Conservation (phyloP, 2,113 vertebrate genomes). For the Lepus europaeus region DNA sequence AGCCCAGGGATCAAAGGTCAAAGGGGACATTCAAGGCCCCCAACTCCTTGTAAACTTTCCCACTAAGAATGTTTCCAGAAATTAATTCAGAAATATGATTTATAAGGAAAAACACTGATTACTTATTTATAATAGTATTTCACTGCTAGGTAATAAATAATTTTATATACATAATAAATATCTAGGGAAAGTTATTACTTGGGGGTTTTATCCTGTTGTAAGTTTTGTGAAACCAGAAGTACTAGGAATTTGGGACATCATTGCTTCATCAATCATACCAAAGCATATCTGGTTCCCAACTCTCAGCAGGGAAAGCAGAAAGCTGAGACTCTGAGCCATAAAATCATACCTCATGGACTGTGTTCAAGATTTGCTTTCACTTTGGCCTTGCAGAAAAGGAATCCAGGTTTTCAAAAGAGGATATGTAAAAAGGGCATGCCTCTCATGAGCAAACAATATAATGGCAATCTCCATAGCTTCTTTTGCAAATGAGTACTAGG, state of each 20-base stretch:
- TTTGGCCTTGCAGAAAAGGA: neutral
- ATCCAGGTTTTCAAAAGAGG: neutral
- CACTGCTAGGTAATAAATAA: constrained; percentile 30
- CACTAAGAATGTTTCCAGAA: constrained; percentile 45
- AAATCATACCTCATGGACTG: neutral
- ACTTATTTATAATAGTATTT: neutral
- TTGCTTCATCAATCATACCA: neutral
- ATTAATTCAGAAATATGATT: constrained; percentile 40
- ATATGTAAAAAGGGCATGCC: neutral
- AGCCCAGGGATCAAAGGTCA: constrained; percentile 59
- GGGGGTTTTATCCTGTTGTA: neutral
- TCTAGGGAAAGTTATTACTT: constrained; percentile 23
- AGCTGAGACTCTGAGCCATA: neutral
- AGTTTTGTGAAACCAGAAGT: constrained; percentile 14
- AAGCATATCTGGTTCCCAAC: neutral
- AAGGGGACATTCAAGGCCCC: neutral
- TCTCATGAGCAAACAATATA: constrained; percentile 29
- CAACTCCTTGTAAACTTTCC: constrained; percentile 73
- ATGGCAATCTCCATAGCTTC: constrained; percentile 1
- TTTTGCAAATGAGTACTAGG: constrained; percentile 29
- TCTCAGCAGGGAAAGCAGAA: neutral
- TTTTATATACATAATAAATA: neutral
- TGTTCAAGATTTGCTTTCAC: neutral
- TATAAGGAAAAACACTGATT: constrained; percentile 3
- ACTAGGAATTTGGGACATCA: neutral